A percentile compares a stretch with the other conserved stretches of the same genome.
Evolutionary conservation across 2,888 invertebrate genomes (phyloP).

Genomic region (Protodeltote pygarga): DNA sequence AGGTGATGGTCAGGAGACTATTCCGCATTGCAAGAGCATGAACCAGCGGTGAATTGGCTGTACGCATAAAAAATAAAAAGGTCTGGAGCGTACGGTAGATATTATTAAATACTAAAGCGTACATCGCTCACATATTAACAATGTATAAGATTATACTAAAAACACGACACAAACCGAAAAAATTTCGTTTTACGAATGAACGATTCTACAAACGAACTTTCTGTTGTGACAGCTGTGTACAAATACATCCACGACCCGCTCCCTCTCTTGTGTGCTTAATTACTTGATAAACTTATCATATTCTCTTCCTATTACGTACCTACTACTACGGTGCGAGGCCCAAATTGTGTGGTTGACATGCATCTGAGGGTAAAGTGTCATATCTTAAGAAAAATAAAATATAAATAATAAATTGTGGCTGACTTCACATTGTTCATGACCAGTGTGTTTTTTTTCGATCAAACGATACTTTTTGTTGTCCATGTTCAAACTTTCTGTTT

Average conservation of each 20-base stretch:
- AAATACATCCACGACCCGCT: slow-evolving; percentile 7
- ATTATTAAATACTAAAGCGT: background rate
- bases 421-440: too few species aligned
- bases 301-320: background rate
- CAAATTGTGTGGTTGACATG: background rate
- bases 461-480: too few species aligned
- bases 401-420: background rate
- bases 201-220: slow-evolving; percentile 6
- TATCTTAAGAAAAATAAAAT: background rate
- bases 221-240: slow-evolving; percentile 9
- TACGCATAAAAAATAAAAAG: too few species aligned
- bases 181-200: slow-evolving; percentile 5
- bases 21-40: too few species aligned
- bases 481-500: too few species aligned
- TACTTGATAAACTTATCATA: background rate
- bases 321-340: background rate
- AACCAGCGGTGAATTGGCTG: too few species aligned
- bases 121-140: background rate
- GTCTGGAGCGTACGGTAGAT: background rate
- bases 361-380: background rate
- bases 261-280: background rate
- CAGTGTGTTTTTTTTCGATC: too few species aligned
- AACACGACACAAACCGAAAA: slow-evolving; percentile 8
- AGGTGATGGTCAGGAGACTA: too few species aligned
- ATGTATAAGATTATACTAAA: slow-evolving; percentile 8